Evolutionary conservation across 2,888 invertebrate species (phyloP), one percentile per base, ranked within the genome.

Genomic region (Orthosia gothica): DNA sequence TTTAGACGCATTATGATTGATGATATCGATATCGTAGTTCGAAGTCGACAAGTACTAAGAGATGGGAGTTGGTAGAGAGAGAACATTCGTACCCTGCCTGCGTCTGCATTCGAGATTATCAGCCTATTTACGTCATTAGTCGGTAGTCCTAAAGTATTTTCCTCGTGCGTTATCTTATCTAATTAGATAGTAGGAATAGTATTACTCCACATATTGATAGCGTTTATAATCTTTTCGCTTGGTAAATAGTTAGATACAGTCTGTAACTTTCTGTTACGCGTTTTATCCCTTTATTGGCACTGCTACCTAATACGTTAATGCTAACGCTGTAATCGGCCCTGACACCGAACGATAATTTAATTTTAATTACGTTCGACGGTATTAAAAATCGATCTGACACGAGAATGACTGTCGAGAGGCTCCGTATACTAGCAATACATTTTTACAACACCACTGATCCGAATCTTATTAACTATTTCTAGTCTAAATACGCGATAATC

Each of bases 191-290:
- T 70, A 70, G 59, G 58, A 63, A 82, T 81, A 76, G 61, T 79
- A 79, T 77, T 80, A 80, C 74, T 82, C 77, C 76, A 87, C 66
- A 64, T 79, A 78, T 83, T 79, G 83, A 84, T 80, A 86, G 66
- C 68, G 74, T 68, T 74, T 32, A 76, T 77, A 72, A 77, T 79
- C 65, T 70, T 74, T 59, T 55, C 64, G 59, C 45, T 79, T 40
- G 40, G 9, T 40, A 40, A 40, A 40, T 40, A 72, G 62, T 62
- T 74, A 75, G 76, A 84, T 64, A 82, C 70, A 54, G 59, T 64
- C 26, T 52, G 47, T 67, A 83, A 62, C 32, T 74, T 74, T 84
- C 66, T 79, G 70, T 82, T 75, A 74, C 74, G 72, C 68, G 59
- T 65, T 80, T 81, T 77, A 77, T 82, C 73, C 78, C 52, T 76